phyloP scores from a whole-genome alignment of 2,888 invertebrate genomes.

The Dasypolia templi region DNA sequence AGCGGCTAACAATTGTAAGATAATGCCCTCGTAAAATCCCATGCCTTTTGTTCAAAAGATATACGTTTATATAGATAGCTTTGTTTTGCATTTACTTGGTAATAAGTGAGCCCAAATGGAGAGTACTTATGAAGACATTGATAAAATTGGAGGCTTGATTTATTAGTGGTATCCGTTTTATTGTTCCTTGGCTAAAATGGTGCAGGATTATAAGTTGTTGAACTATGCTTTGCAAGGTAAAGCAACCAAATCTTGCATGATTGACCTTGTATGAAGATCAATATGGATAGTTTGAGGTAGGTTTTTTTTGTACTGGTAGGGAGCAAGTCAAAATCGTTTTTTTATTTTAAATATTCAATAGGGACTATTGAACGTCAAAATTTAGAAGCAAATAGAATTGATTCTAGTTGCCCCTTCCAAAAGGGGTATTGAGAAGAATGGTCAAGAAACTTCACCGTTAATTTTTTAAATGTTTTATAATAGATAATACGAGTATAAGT shows the following conservation, averaged over 20 bases:
- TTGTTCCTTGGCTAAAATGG: background rate
- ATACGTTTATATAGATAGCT: conserved; percentile 52
- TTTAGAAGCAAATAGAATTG: no score
- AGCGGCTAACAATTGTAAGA: conserved; percentile 57
- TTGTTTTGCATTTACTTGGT: conserved; percentile 47
- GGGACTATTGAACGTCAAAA: no score
- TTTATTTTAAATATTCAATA: no score
- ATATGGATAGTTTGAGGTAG: no score
- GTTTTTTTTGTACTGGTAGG: background rate
- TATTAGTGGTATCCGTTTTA: conserved; percentile 19
- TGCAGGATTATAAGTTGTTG: background rate
- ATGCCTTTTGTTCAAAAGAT: conserved; percentile 64
- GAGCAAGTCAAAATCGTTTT: no score
- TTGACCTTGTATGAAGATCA: background rate
- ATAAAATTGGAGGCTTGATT: conserved; percentile 15
- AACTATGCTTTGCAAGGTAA: background rate
- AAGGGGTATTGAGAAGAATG: no score
- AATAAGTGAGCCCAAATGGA: conserved; percentile 17
- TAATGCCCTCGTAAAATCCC: conserved; percentile 57
- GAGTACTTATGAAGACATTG: conserved; percentile 14
- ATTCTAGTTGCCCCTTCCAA: no score
- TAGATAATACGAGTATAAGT: no score
- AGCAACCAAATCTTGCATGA: background rate
- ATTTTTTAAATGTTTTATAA: no score
- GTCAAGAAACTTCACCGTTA: no score